Evolutionary conservation across 2,888 invertebrate species (phyloP), one percentile per base, ranked within the genome.

Genomic region (Baronia brevicornis): DNA sequence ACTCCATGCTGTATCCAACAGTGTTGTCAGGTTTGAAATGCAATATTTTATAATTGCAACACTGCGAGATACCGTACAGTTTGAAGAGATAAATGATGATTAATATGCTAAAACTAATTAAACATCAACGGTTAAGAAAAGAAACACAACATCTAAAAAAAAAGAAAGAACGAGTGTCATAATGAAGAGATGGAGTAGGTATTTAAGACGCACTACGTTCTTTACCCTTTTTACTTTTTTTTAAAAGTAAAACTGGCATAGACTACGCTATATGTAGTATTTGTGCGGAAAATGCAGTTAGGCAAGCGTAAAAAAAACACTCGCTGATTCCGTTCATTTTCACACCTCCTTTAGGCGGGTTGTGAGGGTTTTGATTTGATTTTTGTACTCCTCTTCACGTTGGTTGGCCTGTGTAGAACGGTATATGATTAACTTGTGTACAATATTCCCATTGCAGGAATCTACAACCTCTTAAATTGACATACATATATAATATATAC

Each of bases 351-450:
- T 98, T 90, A 98, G 95, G 87, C 97, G 95, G 87, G 95, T 94
- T 86, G 95, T 96, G 86, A 97, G 91, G 85, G 94, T 96, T 93
- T 98, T 97, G 91, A 98, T 97, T 91, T 97, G 97, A 87, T 96
- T 95, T 91, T 98, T 97, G 93, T 97, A 98, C 85, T 97, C 96
- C 89, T 98, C 97, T 87, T 98, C 98, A 73, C 97, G 95, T 90
- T 97, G 97, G 90, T 97, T 96, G 88, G 98, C 97, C 97, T 98
- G 79, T 65, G 52, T 66, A 50, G 56, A 79, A 80, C 51, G 47
- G 53, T 55, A 61, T 49, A 54, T 29, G 58, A 51, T 58, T 48
- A 42, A 55, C 70, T 64, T 70, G 54, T 61, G 39, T 41, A 43
- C 30, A 21, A 24, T 22, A 29, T 22, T 8, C 11, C n/a, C n/a